phyloP scores from a whole-genome alignment of 2,888 invertebrate genomes.

The Hypomecis atomaria region DNA sequence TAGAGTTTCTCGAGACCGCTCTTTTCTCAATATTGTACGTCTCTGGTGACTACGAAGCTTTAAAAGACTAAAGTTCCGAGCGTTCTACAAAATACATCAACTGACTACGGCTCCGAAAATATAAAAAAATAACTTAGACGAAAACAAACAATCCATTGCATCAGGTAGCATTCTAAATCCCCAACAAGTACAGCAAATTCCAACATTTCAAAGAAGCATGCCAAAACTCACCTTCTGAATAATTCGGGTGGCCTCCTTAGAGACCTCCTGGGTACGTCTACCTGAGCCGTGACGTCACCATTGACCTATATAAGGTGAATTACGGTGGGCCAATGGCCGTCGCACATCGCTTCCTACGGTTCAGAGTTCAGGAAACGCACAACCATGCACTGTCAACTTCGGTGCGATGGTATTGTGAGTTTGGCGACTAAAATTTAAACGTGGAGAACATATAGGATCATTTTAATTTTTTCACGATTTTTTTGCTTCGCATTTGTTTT shows the following conservation, averaged over 20 bases:
- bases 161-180: neutral
- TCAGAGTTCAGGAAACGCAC: slow-evolving; percentile 42
- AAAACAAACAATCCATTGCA: neutral
- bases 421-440: neutral
- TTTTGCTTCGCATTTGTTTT: too few species aligned
- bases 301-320: slow-evolving; percentile 50
- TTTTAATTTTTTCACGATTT: too few species aligned
- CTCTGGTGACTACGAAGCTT: too few species aligned
- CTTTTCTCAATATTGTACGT: too few species aligned
- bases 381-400: slow-evolving; percentile 23
- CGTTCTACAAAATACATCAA: too few species aligned
- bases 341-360: slow-evolving; percentile 45
- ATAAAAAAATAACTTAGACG: too few species aligned
- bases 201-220: neutral
- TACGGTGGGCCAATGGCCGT: slow-evolving; percentile 49
- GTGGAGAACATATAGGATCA: too few species aligned
- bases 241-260: slow-evolving; percentile 12
- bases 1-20: too few species aligned
- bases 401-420: neutral
- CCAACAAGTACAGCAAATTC: neutral
- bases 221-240: slow-evolving; percentile 4
- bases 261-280: slow-evolving; percentile 30
- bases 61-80: too few species aligned
- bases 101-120: too few species aligned
- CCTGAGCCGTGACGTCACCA: slow-evolving; percentile 49